These are phyloP conservation scores for Ageneiosus marmoratus DNA, from an alignment of 2,113 vertebrate species.

Conservation along the genomic window DNA sequence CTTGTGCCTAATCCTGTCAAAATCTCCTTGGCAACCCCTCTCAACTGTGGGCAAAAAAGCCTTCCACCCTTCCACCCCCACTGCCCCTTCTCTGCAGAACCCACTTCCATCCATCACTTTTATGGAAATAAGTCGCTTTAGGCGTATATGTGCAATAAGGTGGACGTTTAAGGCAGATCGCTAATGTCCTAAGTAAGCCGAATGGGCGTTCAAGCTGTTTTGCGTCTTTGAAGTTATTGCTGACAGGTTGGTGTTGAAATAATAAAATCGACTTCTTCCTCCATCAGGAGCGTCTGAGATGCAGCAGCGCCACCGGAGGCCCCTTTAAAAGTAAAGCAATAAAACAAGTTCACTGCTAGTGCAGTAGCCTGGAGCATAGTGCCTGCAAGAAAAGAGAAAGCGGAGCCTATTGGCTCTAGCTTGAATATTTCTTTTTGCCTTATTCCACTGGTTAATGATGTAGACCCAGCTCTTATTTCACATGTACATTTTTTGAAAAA, in stretches of 20 bases:
- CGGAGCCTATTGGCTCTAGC: neutral
- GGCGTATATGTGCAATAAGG: conserved; percentile 57
- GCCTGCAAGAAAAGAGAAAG: neutral
- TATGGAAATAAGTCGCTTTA: conserved; percentile 53
- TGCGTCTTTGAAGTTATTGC: conserved; percentile 65
- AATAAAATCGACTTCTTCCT: conserved; percentile 62
- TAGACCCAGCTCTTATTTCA: neutral
- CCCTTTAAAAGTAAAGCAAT: conserved; percentile 38
- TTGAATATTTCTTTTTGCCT: neutral
- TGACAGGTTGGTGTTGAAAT: conserved; percentile 64
- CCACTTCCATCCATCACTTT: conserved; percentile 51
- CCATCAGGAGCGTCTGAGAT: conserved; percentile 47
- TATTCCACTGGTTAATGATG: neutral
- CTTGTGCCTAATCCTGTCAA: conserved; percentile 80
- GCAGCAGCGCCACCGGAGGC: conserved; percentile 35
- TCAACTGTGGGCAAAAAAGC: conserved; percentile 59
- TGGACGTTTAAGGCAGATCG: conserved; percentile 31
- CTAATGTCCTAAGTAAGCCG: conserved; percentile 57
- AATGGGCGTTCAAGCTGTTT: conserved; percentile 61
- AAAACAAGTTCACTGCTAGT: conserved; percentile 23
- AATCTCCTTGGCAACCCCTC: conserved; percentile 72
- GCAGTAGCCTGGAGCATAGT: conserved; percentile 3
- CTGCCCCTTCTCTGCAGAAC: conserved; percentile 22
- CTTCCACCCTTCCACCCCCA: conserved; percentile 9
- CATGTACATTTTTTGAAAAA: conserved; percentile 17